Percentiles rank a stretch among this genome's conserved stretches.
Evolutionary conservation across 2,888 invertebrate genomes (phyloP).

Genomic region (Tortrix viridana): DNA sequence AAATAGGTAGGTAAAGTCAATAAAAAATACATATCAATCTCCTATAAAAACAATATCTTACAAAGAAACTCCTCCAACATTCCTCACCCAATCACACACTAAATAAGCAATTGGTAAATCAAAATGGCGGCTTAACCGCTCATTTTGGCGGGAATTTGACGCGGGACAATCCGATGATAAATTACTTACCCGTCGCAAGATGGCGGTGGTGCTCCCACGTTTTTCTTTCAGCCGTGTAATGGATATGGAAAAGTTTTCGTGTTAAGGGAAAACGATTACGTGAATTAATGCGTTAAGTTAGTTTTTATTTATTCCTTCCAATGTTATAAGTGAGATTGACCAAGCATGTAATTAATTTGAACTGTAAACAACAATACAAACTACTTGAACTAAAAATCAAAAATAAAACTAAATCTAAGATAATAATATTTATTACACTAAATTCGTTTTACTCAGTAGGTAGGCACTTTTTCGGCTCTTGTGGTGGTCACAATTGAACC

Average conservation of each 20-base stretch:
- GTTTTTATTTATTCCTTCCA: slow-evolving; percentile 3
- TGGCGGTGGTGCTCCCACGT: slow-evolving; percentile 6
- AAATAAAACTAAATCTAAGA: too few species aligned
- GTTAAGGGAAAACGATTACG: slow-evolving; percentile 1
- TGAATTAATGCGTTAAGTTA: slow-evolving; percentile 10
- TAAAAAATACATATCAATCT: too few species aligned
- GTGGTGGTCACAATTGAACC: too few species aligned
- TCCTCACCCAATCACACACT: not conserved
- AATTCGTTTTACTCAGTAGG: too few species aligned
- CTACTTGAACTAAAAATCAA: too few species aligned
- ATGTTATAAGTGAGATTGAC: too few species aligned
- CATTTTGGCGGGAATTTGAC: slow-evolving; percentile 3
- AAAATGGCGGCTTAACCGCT: not conserved
- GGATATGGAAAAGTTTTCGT: not conserved
- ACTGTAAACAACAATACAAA: too few species aligned
- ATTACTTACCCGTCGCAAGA: not conserved
- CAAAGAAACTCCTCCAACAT: not conserved
- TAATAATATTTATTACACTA: too few species aligned
- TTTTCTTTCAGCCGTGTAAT: slow-evolving; percentile 5
- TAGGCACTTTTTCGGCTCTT: too few species aligned
- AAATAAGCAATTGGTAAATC: slow-evolving; percentile 3
- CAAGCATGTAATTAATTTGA: too few species aligned
- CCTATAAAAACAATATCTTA: too few species aligned
- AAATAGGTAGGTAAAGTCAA: too few species aligned
- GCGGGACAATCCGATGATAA: slow-evolving; percentile 12